Percentiles rank a stretch among this genome's conserved stretches.
Evolutionary conservation across 2,113 vertebrate species (phyloP).

Genomic region (Protobothrops flavoviridis): DNA sequence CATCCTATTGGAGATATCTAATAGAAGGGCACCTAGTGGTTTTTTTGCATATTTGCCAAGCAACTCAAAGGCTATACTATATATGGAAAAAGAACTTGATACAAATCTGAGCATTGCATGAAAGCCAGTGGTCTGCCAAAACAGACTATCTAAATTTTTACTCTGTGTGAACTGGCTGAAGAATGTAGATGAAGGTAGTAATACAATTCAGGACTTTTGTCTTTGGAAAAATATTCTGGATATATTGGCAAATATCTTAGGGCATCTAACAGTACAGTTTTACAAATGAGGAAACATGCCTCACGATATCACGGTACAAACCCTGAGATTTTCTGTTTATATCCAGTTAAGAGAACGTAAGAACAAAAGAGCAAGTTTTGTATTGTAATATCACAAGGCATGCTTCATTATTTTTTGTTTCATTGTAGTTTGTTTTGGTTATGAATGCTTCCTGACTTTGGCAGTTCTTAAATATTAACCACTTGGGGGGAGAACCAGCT

Average conservation of each 20-base stretch:
- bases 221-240: conserved; percentile 1
- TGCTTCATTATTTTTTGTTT: neutral
- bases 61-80: neutral
- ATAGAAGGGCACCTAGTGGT: neutral
- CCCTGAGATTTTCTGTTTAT: neutral
- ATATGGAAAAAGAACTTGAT: conserved; percentile 10
- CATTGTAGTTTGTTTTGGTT: neutral
- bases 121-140: neutral
- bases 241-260: neutral
- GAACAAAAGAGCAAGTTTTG: neutral
- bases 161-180: neutral
- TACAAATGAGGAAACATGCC: neutral
- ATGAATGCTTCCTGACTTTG: neutral
- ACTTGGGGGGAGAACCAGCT: neutral
- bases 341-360: neutral
- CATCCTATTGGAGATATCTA: conserved; percentile 7
- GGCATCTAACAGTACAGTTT: neutral
- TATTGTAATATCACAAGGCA: neutral
- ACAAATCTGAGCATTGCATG: neutral
- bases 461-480: neutral
- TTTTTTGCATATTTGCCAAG: conserved; percentile 15
- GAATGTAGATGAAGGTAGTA: neutral
- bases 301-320: neutral
- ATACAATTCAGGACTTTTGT: neutral
- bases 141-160: neutral